Conservation (phyloP, 1,140 invertebrate species). For the Drosophila littoralis region DNA sequence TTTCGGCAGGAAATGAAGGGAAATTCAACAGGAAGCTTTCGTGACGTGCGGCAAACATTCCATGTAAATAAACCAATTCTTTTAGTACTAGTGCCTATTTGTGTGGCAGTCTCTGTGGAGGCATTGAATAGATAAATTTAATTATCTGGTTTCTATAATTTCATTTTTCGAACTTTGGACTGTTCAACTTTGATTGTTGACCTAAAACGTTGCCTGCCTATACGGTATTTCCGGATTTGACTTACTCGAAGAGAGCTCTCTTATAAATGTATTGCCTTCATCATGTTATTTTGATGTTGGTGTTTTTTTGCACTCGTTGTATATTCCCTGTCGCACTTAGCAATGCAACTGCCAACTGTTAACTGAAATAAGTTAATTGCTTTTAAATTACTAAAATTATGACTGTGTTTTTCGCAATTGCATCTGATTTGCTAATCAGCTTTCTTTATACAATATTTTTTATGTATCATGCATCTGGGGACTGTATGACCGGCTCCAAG, state of each 20-base stretch:
- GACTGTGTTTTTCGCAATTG: conserved; percentile 22
- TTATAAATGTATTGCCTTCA: background rate
- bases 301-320: background rate
- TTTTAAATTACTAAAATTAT: conserved; percentile 72
- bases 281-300: background rate
- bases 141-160: background rate
- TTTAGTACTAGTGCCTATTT: background rate
- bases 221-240: too few species aligned
- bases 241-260: too few species aligned
- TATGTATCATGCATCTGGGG: too few species aligned
- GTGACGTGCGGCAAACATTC: conserved; percentile 76
- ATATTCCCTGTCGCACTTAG: background rate
- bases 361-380: conserved; percentile 39
- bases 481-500: too few species aligned
- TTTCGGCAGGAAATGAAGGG: conserved; percentile 78
- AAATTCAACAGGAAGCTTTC: conserved; percentile 81
- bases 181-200: too few species aligned
- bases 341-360: conserved; percentile 9
- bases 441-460: too few species aligned
- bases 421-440: conserved; percentile 2
- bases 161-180: too few species aligned
- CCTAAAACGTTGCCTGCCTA: too few species aligned
- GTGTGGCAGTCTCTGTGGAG: conserved; percentile 5
- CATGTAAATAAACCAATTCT: conserved; percentile 53
- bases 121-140: conserved; percentile 56